Percentiles rank a stretch among this genome's conserved stretches.
Conservation (phyloP, 2,113 vertebrate genomes). For the Lamprologus callipterus region DNA sequence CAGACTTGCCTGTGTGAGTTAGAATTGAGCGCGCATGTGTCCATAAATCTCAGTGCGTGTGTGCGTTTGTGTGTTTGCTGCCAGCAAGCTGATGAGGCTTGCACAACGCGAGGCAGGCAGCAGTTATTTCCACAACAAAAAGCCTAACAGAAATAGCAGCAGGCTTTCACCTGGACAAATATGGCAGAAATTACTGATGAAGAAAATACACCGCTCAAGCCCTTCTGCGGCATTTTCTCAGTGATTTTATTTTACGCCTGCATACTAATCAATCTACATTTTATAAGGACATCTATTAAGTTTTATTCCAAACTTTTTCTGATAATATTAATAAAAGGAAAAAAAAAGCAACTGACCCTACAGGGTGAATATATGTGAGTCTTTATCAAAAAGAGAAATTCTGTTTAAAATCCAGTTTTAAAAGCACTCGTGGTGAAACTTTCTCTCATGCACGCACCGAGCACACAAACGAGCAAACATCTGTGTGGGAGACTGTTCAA, state of each 20-base stretch:
- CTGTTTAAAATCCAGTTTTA: neutral
- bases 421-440: neutral
- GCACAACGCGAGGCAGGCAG: neutral
- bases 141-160: conserved; percentile 23
- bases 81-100: conserved; percentile 8
- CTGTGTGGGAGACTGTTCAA: conserved; percentile 52
- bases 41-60: neutral
- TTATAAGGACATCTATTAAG: neutral
- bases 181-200: neutral
- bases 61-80: neutral
- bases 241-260: neutral
- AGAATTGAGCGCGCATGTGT: neutral
- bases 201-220: neutral
- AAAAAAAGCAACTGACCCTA: neutral
- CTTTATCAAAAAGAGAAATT: neutral
- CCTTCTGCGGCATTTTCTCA: neutral
- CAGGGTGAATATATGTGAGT: neutral
- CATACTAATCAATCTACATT: neutral
- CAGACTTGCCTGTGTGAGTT: neutral
- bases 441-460: neutral
- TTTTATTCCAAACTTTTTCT: neutral
- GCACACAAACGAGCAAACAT: conserved; percentile 27
- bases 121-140: conserved; percentile 39
- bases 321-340: neutral
- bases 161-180: conserved; percentile 24